Evolutionary conservation across 2,888 invertebrate species (phyloP).

Genomic region (Chalcis sispes): DNA sequence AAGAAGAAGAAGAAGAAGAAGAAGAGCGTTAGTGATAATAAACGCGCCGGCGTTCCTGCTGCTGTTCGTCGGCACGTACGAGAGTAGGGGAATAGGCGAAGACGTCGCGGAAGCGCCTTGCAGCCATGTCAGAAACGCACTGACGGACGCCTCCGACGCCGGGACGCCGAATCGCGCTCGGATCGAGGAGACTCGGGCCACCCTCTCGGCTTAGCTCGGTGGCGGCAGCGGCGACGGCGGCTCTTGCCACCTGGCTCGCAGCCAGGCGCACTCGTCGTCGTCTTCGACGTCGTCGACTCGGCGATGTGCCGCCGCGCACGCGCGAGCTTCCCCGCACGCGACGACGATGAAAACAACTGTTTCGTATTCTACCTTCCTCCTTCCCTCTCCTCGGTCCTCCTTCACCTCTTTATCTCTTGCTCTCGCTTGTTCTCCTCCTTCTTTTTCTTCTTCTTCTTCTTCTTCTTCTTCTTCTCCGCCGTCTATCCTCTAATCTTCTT

Average conservation of each 20-base stretch:
- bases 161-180: constrained; percentile 70
- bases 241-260: constrained; percentile 60
- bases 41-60: constrained; percentile 39
- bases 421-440: neutral
- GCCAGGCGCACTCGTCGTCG: constrained; percentile 66
- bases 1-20: constrained; percentile 7
- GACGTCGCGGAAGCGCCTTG: constrained; percentile 73
- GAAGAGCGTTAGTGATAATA: constrained; percentile 35
- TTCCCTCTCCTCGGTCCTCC: neutral
- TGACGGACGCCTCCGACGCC: constrained; percentile 75
- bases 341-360: constrained; percentile 46
- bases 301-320: constrained; percentile 32
- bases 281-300: constrained; percentile 46
- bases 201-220: constrained; percentile 73
- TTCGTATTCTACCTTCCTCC: neutral
- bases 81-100: constrained; percentile 65
- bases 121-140: constrained; percentile 75
- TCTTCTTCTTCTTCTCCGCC: neutral
- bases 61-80: constrained; percentile 48
- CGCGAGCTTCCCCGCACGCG: constrained; percentile 24
- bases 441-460: constrained; percentile 3
- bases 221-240: constrained; percentile 36
- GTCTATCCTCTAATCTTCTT: neutral
- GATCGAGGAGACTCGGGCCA: constrained; percentile 72
- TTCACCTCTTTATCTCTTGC: neutral